Evolutionary conservation across 2,797 vertebrate genomes (phyloP), one percentile per base, ranked within the genome.

Genomic region (Florisuga fusca): DNA sequence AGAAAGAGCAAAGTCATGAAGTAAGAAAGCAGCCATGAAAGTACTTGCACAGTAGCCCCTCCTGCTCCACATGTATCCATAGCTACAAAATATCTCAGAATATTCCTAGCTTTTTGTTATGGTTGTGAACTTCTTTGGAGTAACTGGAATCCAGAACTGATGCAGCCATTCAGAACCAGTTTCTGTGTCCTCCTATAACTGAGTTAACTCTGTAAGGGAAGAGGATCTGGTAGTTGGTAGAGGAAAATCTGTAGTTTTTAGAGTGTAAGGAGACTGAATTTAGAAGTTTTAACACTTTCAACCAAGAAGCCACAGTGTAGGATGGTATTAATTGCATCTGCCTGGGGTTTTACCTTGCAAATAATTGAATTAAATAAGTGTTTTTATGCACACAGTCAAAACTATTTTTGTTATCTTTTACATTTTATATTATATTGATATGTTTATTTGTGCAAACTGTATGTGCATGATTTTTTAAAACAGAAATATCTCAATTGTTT

Each of bases 401-500:
- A 64, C 20, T 36, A 38, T 5, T 3, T 5, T 26, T 45, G 25
- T 46, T 36, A 4, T 43, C 31, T 57, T 77, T 75, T 62, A 9
- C 4, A 5, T 74, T 89, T 84, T 76, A 6, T 76, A 11, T 86
- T 68, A 5, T 33, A 26, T 17, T 66, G 27, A 26, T 79, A 36
- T 7, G 17, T 74, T 71, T 48, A 20, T 34, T 23, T 57, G 6
- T 91, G 38, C 41, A 63, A 45, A 43, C 17, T 78, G 8, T 84
- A 58, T 63, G 26, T 77, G 20, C 5, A 3, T 67, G 23, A 26
- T 45, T 45, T 50, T 95, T 61, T 92, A 93, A 95, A 79, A 78
- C 10, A 77, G 43, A 41, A 36, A 76, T 62, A 43, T 89, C 74
- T 76, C 95, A 31, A 64, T 97, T 93, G 20, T 97, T 97, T 98